Percentiles rank a stretch among this genome's conserved stretches.
phyloP scores from a whole-genome alignment of 1,140 invertebrate species.

The Trissolcus basalis region DNA sequence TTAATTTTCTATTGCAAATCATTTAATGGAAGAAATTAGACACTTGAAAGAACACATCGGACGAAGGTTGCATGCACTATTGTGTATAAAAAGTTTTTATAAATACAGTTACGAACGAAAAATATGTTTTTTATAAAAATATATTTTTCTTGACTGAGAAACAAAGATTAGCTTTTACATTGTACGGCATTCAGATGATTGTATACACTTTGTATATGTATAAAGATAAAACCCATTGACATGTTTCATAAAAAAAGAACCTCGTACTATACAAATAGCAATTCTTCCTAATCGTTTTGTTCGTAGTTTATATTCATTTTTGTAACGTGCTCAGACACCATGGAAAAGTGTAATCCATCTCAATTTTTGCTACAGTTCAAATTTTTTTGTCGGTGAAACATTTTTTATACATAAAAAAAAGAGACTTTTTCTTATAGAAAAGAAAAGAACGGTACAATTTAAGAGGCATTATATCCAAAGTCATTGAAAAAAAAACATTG shows the following conservation, averaged over 20 bases:
- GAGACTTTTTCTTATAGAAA: background rate
- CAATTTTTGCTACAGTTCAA: too few relatives aligned
- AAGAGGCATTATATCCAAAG: constrained; percentile 42
- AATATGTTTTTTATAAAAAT: constrained; percentile 57
- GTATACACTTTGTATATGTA: constrained; percentile 46
- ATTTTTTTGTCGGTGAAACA: too few relatives aligned
- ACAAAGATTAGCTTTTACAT: constrained; percentile 53
- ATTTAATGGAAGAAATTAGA: constrained; percentile 22
- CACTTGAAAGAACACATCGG: constrained; percentile 35
- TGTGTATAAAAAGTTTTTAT: constrained; percentile 46
- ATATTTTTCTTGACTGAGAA: constrained; percentile 51
- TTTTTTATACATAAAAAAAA: background rate
- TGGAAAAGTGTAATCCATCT: too few relatives aligned
- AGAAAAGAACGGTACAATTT: constrained; percentile 42
- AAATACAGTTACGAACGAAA: constrained; percentile 37
- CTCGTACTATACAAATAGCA: too few relatives aligned
- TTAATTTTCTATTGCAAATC: constrained; percentile 39
- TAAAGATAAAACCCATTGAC: constrained; percentile 30
- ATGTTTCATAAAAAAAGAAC: constrained; percentile 25
- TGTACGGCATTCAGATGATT: constrained; percentile 49
- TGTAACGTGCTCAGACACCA: background rate
- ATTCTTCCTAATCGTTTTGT: too few relatives aligned
- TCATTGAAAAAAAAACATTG: constrained; percentile 15
- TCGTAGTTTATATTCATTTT: too few relatives aligned
- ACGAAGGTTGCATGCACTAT: constrained; percentile 53